phyloP scores from a whole-genome alignment of 2,888 invertebrate genomes.

The Clusia tigrina region DNA sequence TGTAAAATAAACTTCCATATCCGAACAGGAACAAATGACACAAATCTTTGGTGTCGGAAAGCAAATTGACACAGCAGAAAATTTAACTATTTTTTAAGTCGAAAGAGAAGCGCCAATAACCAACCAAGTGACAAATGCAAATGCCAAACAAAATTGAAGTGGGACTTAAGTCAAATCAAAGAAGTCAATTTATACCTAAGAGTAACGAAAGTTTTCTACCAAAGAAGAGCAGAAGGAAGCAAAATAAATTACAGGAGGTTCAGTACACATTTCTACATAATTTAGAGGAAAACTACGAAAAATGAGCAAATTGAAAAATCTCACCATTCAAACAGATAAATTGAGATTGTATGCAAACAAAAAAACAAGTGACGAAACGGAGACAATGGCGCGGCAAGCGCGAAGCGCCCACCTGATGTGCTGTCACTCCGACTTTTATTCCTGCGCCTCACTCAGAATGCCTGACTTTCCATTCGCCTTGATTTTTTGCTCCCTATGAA shows the following conservation, averaged over 20 bases:
- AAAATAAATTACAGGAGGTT: background rate
- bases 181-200: conserved; percentile 25
- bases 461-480: too few relatives aligned
- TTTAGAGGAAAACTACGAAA: background rate
- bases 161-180: conserved; percentile 21
- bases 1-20: background rate
- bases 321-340: background rate
- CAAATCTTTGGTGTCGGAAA: background rate
- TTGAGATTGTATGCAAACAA: background rate
- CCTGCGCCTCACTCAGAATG: too few relatives aligned
- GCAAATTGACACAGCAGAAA: background rate
- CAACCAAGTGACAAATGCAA: conserved; percentile 23
- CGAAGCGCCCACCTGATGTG: too few relatives aligned
- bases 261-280: too few relatives aligned
- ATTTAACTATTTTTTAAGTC: background rate
- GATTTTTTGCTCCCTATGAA: too few relatives aligned
- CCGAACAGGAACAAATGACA: background rate
- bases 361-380: too few relatives aligned
- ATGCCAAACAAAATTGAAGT: conserved; percentile 25
- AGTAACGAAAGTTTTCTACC: conserved; percentile 7
- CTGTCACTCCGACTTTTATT: too few relatives aligned
- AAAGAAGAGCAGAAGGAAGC: background rate
- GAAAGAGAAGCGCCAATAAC: background rate
- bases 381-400: too few relatives aligned
- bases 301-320: background rate